phyloP scores from a whole-genome alignment of 2,797 vertebrate genomes.

The Pipistrellus pygmaeus region DNA sequence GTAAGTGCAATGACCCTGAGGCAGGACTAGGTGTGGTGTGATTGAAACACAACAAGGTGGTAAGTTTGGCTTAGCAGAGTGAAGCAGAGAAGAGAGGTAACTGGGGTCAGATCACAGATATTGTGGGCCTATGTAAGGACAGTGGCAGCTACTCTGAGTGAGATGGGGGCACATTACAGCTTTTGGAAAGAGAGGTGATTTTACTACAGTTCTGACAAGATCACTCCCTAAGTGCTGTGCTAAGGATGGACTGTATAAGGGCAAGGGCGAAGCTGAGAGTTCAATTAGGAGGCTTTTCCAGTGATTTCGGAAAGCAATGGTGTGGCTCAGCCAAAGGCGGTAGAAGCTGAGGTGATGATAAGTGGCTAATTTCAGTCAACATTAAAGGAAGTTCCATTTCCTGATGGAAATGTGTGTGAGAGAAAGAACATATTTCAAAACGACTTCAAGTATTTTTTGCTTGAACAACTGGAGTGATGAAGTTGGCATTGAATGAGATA shows the following conservation, averaged over 20 bases:
- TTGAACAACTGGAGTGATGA: not conserved
- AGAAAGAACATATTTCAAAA: not conserved
- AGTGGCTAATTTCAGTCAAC: rapidly evolving
- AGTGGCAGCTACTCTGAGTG: too few relatives aligned
- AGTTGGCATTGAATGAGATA: not conserved
- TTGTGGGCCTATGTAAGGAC: rapidly evolving
- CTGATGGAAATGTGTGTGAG: not conserved
- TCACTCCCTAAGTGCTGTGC: not conserved
- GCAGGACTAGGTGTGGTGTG: rapidly evolving
- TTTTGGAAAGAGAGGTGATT: not conserved
- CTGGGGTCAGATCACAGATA: not conserved
- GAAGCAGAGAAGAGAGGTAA: too few relatives aligned
- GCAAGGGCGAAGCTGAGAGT: not conserved
- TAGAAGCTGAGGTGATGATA: not conserved
- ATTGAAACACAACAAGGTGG: not conserved
- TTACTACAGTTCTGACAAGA: too few relatives aligned
- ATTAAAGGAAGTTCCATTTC: not conserved
- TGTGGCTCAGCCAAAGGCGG: rapidly evolving
- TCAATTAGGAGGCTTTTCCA: not conserved
- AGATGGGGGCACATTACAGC: rapidly evolving
- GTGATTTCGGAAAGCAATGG: rapidly evolving
- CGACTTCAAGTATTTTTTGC: not conserved
- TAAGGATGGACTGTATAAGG: not conserved
- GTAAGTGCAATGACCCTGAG: not conserved
- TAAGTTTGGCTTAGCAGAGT: not conserved